Percentiles rank a stretch among this genome's conserved stretches.
phyloP scores from a whole-genome alignment of 2,113 vertebrate genomes.

The Prionailurus viverrinus region DNA sequence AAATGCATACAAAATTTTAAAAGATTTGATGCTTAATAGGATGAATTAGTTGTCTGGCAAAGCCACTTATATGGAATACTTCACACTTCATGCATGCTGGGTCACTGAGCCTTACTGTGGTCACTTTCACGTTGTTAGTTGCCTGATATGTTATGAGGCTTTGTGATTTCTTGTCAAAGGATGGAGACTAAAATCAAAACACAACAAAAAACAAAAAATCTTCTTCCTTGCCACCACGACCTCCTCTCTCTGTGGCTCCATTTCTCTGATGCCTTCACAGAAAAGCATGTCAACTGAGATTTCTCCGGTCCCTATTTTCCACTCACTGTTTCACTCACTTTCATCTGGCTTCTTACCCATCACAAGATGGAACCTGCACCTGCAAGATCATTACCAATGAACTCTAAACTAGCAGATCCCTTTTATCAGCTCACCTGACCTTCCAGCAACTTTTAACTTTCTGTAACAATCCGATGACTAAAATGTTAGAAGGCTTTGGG shows the following conservation, averaged over 20 bases:
- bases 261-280: neutral
- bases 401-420: neutral
- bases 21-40: neutral
- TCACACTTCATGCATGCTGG: neutral
- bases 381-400: neutral
- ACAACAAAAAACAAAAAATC: neutral
- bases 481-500: neutral
- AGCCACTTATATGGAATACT: neutral
- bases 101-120: neutral
- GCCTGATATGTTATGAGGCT: neutral
- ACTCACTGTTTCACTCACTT: neutral
- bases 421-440: neutral
- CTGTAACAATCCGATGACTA: neutral
- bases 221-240: neutral
- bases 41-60: neutral
- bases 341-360: neutral
- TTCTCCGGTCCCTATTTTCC: neutral
- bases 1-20: neutral
- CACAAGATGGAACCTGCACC: neutral
- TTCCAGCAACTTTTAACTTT: neutral
- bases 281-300: constrained; percentile 7
- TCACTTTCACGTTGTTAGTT: neutral
- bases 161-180: constrained; percentile 30
- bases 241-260: neutral
- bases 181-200: neutral